Base-by-base conservation (phyloP, 1,140 invertebrate species). In the Drosophila melanogaster region DNA sequence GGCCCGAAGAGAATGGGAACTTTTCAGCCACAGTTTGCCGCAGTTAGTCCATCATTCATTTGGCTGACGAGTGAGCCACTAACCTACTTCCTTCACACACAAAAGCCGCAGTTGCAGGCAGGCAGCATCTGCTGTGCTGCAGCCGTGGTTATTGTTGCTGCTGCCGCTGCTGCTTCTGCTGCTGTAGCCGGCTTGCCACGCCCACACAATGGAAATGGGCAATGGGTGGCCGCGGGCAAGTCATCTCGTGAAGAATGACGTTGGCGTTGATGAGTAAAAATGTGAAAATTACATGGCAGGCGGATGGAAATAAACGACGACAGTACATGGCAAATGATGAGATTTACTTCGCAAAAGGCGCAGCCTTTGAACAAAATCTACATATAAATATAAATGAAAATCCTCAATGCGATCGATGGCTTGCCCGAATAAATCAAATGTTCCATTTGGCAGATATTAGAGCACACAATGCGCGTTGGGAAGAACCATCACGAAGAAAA, bases 51-150 rank as follows among this genome's bases (percentile, higher is more conserved):
- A 86, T 87, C 83, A 83, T 79, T 79, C 83, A 79, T 81, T 83
- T 79, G 79, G 76, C 70, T 84, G 84, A 79, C 84, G 84, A 89
- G 79, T 89, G 84, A 80, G 84, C 84, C 84, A 89, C 84, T 89
- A 89, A 89, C 84, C 84, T 89, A 89, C 85, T 80, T 89, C 77
- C 65, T 74, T 66, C 66, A 67, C 47, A 54, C 56, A 81, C 69
- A 87, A 81, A 79, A 83, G 64, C 71, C 72, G 78, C 81, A 86
- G 74, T 46, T 77, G 59, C 72, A 66, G 44, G 73, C 37, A 38
- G 17, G 41, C 61, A 57, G 47, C 61, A 70, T 37, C 69, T 41
- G 61, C 53, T 76, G 57, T 56, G 59, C 30, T 38, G 15, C 40
- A 54, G 61, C 22, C 59, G 38, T 56, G 38, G 37, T 65, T 67